A percentile compares a stretch with the other conserved stretches of the same genome.
These are phyloP conservation scores for Myiotriccus ornatus DNA, from an alignment of 2,797 vertebrate species.

Conservation along the genomic window DNA sequence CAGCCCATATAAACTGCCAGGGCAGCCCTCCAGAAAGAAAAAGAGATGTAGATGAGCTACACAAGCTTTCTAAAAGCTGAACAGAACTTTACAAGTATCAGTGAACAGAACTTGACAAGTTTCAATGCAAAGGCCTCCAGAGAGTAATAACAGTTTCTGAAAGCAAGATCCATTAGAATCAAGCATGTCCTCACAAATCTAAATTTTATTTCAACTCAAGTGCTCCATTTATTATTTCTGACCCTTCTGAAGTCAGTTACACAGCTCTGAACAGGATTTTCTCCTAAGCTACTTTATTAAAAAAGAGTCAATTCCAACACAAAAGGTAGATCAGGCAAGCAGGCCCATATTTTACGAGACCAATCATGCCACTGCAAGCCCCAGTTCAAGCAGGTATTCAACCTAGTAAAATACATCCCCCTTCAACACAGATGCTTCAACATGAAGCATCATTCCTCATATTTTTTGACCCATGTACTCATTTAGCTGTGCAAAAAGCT, in stretches of 20 bases:
- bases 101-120: background rate
- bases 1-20: background rate
- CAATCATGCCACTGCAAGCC: background rate
- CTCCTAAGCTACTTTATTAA: background rate
- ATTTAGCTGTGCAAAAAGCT: conserved; percentile 12
- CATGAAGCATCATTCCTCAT: background rate
- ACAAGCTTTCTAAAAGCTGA: background rate
- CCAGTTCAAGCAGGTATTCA: background rate
- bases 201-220: background rate
- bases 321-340: background rate
- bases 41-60: background rate
- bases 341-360: background rate
- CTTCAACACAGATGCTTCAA: background rate
- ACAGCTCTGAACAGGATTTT: background rate
- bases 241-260: background rate
- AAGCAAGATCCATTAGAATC: background rate
- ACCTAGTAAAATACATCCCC: background rate
- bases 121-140: background rate
- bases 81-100: background rate
- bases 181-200: background rate
- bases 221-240: background rate
- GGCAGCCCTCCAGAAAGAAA: background rate
- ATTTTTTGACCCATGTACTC: background rate
- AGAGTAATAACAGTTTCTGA: background rate
- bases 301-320: background rate